Base-by-base conservation (phyloP, 2,888 invertebrate species). In the Phaonia tiefii region DNA sequence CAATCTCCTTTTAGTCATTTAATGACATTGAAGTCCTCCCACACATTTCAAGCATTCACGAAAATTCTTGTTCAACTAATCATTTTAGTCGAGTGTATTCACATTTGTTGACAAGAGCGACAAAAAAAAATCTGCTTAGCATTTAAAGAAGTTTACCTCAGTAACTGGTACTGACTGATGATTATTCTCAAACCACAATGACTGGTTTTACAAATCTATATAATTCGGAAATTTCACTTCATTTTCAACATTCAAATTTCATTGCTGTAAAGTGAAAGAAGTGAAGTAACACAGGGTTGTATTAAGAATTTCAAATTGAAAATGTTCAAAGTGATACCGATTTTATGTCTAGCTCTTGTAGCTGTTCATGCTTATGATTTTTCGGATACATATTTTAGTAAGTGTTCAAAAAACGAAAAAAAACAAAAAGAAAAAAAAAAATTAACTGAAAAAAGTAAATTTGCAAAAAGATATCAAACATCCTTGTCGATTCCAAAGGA, bases 371-470 rank as follows among this genome's bases (percentile, higher is more conserved):
- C 84, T 17, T 87, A 87, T 39, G 86, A 86, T 69, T 86, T 87
- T 37, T 78, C 83, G 46, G 86, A 87, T 83, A 74, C 83, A 0
- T 84, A 83, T 26, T 86, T 86, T 54, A 87, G 87, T 87, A 77
- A 84, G 85, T 69, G n/a, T n/a, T 42, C 0, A 44, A 4, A 10
- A 49, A 49, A 26, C 8, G 2, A 20, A 10, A 39, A 51, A 25
- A 42, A 0, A 54, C 11, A 26, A n/a, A 26, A 49, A 8, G 4
- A n/a, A 25, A 42, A 51, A 49, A 15, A 37, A 46, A 26, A 51
- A 26, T 7, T 26, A 1, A 2, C 26, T 4, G 11, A 26, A 26
- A 63, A 63, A 42, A 37, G 39, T 20, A 51, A 31, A n/a, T n/a
- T n/a, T n/a, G n/a, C n/a, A n/a, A n/a, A n/a, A n/a, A n/a, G n/a